Conservation (phyloP, 2,888 invertebrate species). For the Siphlonurus alternatus region DNA sequence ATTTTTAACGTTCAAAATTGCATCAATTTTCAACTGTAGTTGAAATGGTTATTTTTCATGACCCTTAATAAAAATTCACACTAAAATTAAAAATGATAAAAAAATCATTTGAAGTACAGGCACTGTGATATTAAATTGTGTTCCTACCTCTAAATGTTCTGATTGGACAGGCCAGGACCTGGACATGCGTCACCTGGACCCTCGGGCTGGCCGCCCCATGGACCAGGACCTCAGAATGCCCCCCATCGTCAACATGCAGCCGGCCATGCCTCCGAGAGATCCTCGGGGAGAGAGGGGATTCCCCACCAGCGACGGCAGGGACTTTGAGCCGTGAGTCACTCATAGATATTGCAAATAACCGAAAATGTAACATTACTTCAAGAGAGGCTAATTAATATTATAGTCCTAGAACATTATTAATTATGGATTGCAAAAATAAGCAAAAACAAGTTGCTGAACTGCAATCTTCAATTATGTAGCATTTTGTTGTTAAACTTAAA, state of each 20-base stretch:
- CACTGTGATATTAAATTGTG: no score
- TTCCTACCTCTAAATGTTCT: neutral
- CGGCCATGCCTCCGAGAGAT: neutral
- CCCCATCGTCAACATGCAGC: neutral
- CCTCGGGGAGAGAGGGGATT: neutral
- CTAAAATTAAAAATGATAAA: no score
- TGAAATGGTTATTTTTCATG: no score
- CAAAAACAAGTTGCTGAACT: no score
- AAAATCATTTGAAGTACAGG: no score
- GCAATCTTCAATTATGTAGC: no score
- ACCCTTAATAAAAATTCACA: no score
- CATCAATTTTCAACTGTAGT: no score
- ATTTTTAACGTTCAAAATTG: no score
- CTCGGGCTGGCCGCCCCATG: constrained; percentile 20
- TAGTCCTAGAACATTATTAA: no score
- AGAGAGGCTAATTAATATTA: neutral
- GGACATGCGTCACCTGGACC: constrained; percentile 37
- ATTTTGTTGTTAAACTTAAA: no score
- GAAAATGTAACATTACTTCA: neutral
- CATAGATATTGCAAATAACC: neutral
- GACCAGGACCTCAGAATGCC: constrained; percentile 7
- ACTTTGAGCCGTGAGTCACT: constrained; percentile 1
- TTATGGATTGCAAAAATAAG: neutral
- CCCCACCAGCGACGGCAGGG: neutral
- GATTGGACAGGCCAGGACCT: constrained; percentile 34